These are phyloP conservation scores for Littorina saxatilis DNA, from an alignment of 1,140 invertebrate genomes.

Conservation along the genomic window DNA sequence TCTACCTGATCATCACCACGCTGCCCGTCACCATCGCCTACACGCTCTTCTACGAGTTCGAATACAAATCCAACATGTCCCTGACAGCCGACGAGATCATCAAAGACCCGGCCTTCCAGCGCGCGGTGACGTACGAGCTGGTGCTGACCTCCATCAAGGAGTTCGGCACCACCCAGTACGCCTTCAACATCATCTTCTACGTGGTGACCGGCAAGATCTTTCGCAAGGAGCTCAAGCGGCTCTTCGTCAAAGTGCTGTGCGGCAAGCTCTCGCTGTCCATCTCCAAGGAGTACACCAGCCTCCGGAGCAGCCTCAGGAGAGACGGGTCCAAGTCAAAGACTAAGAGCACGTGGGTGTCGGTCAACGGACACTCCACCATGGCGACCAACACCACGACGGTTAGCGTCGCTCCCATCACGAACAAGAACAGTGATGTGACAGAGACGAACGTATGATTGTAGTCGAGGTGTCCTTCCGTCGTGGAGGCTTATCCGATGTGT, in stretches of 20 bases:
- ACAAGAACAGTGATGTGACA: not conserved
- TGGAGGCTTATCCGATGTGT: too few species aligned
- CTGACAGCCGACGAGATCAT: not conserved
- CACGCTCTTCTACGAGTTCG: conserved; percentile 55
- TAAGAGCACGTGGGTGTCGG: conserved; percentile 47
- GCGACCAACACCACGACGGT: not conserved
- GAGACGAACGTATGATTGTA: not conserved
- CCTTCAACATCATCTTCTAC: conserved; percentile 74
- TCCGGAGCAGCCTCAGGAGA: conserved; percentile 48
- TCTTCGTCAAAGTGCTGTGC: conserved; percentile 48
- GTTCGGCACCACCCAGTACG: conserved; percentile 73
- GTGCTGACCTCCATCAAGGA: conserved; percentile 67
- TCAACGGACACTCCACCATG: conserved; percentile 46
- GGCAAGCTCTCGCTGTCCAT: conserved; percentile 49
- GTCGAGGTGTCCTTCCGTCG: not conserved
- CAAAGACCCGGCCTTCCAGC: conserved; percentile 51
- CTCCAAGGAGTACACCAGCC: conserved; percentile 56
- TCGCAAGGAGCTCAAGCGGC: conserved; percentile 65
- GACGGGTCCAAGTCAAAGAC: conserved; percentile 29
- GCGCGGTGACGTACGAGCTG: conserved; percentile 59
- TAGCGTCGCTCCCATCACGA: not conserved
- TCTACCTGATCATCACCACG: conserved; percentile 74
- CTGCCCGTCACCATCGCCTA: conserved; percentile 70
- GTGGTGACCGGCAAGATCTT: conserved; percentile 72
- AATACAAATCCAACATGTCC: not conserved